Evolutionary conservation across 2,888 invertebrate genomes (phyloP).

Genomic region (Aporophyla lueneburgensis): DNA sequence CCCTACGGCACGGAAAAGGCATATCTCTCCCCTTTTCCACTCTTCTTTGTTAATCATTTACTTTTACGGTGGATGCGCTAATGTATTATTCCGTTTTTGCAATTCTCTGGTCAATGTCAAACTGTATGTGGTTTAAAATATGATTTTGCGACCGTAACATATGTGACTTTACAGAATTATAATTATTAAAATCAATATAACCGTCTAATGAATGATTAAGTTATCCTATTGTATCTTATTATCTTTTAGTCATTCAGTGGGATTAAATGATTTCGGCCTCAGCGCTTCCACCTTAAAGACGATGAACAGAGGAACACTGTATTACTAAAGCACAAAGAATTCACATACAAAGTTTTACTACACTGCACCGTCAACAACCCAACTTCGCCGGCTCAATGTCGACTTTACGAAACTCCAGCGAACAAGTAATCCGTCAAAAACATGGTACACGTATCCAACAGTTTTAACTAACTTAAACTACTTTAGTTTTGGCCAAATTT

Average conservation of each 20-base stretch:
- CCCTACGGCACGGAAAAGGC: not conserved
- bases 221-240: no score
- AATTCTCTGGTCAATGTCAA: no score
- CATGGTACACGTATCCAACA: slow-evolving; percentile 77
- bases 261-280: no score
- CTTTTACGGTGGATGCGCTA: not conserved
- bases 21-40: not conserved
- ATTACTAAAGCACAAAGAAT: slow-evolving; percentile 38
- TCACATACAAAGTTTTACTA: slow-evolving; percentile 27
- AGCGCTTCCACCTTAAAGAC: not conserved
- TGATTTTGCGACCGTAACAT: no score
- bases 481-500: slow-evolving; percentile 69
- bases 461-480: slow-evolving; percentile 77
- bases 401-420: slow-evolving; percentile 60
- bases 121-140: no score
- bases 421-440: slow-evolving; percentile 84
- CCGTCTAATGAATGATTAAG: no score
- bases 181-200: no score
- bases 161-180: no score
- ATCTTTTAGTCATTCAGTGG: no score
- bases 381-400: slow-evolving; percentile 56
- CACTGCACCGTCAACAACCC: slow-evolving; percentile 41
- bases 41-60: not conserved
- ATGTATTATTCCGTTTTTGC: no score
- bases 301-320: not conserved